Base-by-base conservation (phyloP, 2,888 invertebrate species). In the Chymomyza procnemis region DNA sequence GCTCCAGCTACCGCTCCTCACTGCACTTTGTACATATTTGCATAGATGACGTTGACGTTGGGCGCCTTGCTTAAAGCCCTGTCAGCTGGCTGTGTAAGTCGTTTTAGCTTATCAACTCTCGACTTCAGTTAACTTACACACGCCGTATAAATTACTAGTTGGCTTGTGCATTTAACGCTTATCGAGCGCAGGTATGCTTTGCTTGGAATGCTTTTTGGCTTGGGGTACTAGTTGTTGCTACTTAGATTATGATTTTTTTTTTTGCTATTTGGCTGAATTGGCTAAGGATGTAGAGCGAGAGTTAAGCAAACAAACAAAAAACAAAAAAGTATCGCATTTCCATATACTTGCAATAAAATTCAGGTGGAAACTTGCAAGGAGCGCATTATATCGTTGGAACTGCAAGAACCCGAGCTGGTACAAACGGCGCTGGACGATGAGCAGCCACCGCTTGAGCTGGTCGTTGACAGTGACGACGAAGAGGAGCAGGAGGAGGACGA, bases 291-390 rank as follows among this genome's bases (percentile, higher is more conserved):
- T 48, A 18, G 48, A 16, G 16, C 18, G 48, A 50, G 48, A 50
- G 41, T 71, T 56, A 59, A 67, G 50, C 63, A 76, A 82, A 79
- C 59, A 70, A 86, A 84, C 86, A 82, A 71, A 62, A 76, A 82
- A 79, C 59, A 70, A 86, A 84, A 81, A 82, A 71, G 63, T 79
- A 73, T 84, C 71, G 78, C 73, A 81, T 88, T 84, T 85, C 75
- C 81, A 82, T 88, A 74, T 60, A 69, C 78, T 82, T 76, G 75
- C 54, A 54, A 18, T 73, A 74, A 80, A 65, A 86, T 88, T 79
- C 89, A 91, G 97, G 96, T 97, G 91, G 97, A 97, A 93, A 97
- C 97, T 72, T 95, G 96, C 74, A 95, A 96, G 92, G 96, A 97
- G 92, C 97, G 96, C 92, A 97, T 97, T 84, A 96, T 97, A 91